Conservation (phyloP, 2,797 vertebrate species). For the Tarsius wallacei region DNA sequence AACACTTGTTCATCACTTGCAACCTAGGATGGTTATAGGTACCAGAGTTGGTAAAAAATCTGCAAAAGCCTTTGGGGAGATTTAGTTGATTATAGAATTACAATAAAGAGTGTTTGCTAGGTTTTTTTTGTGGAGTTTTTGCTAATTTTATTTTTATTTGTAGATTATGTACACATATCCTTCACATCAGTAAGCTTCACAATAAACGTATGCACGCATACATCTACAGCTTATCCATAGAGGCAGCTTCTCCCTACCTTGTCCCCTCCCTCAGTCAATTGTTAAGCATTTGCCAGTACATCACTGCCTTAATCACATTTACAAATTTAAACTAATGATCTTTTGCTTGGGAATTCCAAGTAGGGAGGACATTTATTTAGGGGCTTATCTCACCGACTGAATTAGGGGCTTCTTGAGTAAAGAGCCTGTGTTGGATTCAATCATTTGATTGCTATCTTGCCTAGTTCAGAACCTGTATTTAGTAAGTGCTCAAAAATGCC, state of each 20-base stretch:
- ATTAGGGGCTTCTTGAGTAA: conserved; percentile 6
- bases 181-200: conserved; percentile 11
- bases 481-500: conserved; percentile 39
- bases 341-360: neutral
- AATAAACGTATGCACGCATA: neutral
- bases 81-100: neutral
- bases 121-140: neutral
- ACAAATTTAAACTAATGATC: neutral
- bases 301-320: neutral
- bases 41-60: neutral
- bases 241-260: neutral
- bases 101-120: neutral
- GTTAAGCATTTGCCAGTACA: neutral
- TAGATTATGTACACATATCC: neutral
- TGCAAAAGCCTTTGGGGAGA: conserved; percentile 2
- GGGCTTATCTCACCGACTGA: neutral
- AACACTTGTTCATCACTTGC: neutral
- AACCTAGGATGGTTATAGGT: neutral
- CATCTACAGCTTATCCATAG: neutral
- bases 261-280: neutral
- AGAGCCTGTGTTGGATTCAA: neutral
- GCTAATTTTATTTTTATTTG: conserved; percentile 50
- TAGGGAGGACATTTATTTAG: neutral
- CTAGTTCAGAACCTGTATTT: neutral
- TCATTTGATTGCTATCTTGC: conserved; percentile 10